Base-by-base conservation (phyloP, 2,797 vertebrate genomes). In the Pogoniulus pusillus region DNA sequence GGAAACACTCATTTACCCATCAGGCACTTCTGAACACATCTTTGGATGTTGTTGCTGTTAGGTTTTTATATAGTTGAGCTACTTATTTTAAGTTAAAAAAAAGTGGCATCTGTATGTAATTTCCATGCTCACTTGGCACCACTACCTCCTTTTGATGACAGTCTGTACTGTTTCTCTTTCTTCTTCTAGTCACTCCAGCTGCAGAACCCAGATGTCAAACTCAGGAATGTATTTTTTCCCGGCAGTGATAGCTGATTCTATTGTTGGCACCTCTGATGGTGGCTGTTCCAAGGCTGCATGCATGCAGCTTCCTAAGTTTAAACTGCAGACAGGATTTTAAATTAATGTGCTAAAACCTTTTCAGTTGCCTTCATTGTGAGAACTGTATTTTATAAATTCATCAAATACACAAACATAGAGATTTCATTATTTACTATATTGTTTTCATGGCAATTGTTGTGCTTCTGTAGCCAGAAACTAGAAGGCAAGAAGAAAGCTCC, bases 101-200 rank as follows among this genome's bases (percentile, higher is more conserved):
- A 96, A 96, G 85, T 96, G 94, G 96, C 97, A 97, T 98, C 97
- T 97, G 93, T 95, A 93, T 96, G 95, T 96, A 96, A 98, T 98
- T 97, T 97, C 97, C 96, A 97, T 94, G 92, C 96, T 95, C 79
- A 79, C 94, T 98, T 98, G 97, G 97, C 97, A 97, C 93, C 94
- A 95, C 91, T 89, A 95, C 88, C 94, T 90, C 94, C 96, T 96
- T 97, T 96, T 97, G 96, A 98, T 97, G 96, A 97, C 96, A 96
- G 95, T 94, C 95, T 91, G 92, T 75, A 93, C 96, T 94, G 94
- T 96, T 95, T 96, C 95, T 93, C 96, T 96, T 96, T 96, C 95
- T 93, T 93, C 93, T 94, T 94, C 92, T 70, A 93, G 95, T 96
- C 92, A 85, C 93, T 97, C 97, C 97, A 98, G 97, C 97, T 97